Evolutionary conservation across 2,888 invertebrate species (phyloP), one percentile per base, ranked within the genome.

Genomic region (Brenthis hecate): DNA sequence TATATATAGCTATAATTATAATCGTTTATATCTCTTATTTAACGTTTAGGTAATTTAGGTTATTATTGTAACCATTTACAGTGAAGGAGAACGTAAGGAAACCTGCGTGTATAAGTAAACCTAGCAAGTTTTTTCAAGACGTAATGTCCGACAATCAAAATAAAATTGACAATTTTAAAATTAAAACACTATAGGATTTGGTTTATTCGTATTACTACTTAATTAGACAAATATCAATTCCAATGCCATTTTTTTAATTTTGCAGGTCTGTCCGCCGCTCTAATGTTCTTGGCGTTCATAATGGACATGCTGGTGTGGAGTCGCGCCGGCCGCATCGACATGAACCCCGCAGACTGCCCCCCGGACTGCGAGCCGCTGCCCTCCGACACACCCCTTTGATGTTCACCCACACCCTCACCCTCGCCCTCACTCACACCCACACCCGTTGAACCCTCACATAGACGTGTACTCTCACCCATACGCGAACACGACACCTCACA

Each of bases 291-390:
- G 68, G 98, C 98, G 69, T 98, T 98, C 86, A 93, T 98, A 75
- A 97, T 98, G 88, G 98, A 98, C 91, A 85, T 97, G 78, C 94
- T 97, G 63, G 98, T 98, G 43, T 98, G 97, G 97, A 96, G 96
- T 83, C 97, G 97, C 86, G 97, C 98, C 56, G 96, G 96, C 66
- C 96, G 96, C 80, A 97, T 98, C 78, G 94, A 94, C 81, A 94
- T 95, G 86, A 94, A 94, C 78, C 94, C 94, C 0, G 91, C 87
- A 36, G 90, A 88, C 73, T 47, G 72, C 72, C 58, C 74, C 50
- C 69, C 75, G 65, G 74, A 74, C 74, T 56, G 74, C 11, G 66
- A 76, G 60, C 71, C 73, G 13, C 55, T 67, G 51, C 71, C 71
- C 54, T 66, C 74, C 54, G 90, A 90, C 81, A 88, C 90, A 63